phyloP scores from a whole-genome alignment of 2,113 vertebrate species.

The Bungarus multicinctus region DNA sequence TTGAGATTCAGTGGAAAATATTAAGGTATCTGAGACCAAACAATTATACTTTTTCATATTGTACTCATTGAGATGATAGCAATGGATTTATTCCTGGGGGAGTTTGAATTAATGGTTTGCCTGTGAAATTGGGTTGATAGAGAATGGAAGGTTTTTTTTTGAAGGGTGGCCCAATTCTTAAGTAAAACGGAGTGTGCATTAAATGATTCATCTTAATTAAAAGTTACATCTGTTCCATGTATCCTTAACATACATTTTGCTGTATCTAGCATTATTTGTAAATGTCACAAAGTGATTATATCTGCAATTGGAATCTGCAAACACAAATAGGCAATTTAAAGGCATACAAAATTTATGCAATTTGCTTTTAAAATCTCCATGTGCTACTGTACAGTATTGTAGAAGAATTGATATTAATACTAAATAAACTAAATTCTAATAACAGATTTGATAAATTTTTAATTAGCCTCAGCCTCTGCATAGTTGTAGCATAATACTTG shows the following conservation, averaged over 20 bases:
- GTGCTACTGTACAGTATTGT: neutral
- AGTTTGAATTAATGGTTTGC: constrained; percentile 28
- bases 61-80: constrained; percentile 13
- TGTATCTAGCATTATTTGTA: constrained; percentile 39
- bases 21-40: constrained; percentile 10
- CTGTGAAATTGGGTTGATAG: neutral
- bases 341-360: neutral
- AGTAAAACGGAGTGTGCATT: constrained; percentile 43
- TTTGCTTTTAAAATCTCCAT: constrained; percentile 11
- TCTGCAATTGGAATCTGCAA: constrained; percentile 19
- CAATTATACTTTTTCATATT: constrained; percentile 34
- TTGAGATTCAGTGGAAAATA: constrained; percentile 12
- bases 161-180: constrained; percentile 26
- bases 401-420: neutral
- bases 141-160: neutral
- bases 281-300: constrained; percentile 21
- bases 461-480: neutral
- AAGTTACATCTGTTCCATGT: neutral
- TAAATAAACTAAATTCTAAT: neutral
- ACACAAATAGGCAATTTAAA: constrained; percentile 18
- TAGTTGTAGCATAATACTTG: neutral
- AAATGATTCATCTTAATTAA: constrained; percentile 48
- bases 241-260: neutral
- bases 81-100: neutral
- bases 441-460: neutral